These are phyloP conservation scores for Cacoxenus indagator DNA, from an alignment of 2,888 invertebrate genomes.

Conservation along the genomic window DNA sequence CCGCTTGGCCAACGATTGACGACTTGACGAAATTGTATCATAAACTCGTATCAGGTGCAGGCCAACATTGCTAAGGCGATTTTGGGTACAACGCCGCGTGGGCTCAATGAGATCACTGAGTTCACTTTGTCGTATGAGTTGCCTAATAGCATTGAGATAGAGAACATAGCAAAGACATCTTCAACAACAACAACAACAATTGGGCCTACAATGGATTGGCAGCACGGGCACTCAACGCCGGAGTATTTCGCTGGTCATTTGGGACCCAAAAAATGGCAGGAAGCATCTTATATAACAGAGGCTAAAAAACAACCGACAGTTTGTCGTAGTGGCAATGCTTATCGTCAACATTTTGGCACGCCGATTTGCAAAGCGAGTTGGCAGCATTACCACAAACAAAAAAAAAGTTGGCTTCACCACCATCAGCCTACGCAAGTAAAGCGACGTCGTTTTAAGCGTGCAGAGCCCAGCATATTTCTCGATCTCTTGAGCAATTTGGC, in stretches of 20 bases:
- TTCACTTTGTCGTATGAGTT: conserved; percentile 56
- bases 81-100: conserved; percentile 53
- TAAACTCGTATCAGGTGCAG: conserved; percentile 42
- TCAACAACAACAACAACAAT: conserved; percentile 16
- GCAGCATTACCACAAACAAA: neutral
- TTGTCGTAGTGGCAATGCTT: neutral
- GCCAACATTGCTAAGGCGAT: conserved; percentile 55
- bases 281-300: neutral
- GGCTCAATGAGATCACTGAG: conserved; percentile 55
- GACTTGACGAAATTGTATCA: neutral
- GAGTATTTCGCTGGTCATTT: too few species aligned
- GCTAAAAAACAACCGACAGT: neutral
- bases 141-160: conserved; percentile 46
- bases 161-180: conserved; percentile 13
- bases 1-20: neutral
- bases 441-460: neutral
- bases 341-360: conserved; percentile 4
- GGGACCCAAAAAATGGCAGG: conserved; percentile 4
- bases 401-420: too few species aligned
- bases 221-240: neutral
- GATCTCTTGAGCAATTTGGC: conserved; percentile 45
- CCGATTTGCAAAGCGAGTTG: neutral
- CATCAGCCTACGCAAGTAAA: too few species aligned
- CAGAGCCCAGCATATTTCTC: conserved; percentile 39
- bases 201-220: neutral